Evolutionary conservation across 2,113 vertebrate species (phyloP), one percentile per base, ranked within the genome.

Genomic region (Columba janthina): DNA sequence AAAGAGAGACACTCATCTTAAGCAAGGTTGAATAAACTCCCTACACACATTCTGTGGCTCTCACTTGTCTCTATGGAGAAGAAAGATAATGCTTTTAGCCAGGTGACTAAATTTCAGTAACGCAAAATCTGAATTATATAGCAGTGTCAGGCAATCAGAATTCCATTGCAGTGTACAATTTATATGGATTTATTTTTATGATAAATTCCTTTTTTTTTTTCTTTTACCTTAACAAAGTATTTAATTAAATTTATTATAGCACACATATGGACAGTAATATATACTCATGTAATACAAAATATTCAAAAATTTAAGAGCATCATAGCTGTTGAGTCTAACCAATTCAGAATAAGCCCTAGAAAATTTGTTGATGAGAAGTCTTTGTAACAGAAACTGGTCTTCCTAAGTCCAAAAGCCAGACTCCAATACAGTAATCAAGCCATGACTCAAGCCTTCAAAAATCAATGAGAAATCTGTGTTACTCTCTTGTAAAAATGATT

Each of bases 31-130:
- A 65, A 83, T 48, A 57, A 72, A 64, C 12, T 73, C 32, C 21
- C 12, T 73, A 25, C 2, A 32, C 42, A 14, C 0, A 0, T 67
- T 85, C 34, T 81, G 9, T 53, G 26, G 9, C n/a, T 69, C 22
- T 76, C 48, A 17, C 46, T 79, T 29, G 10, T 36, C 46, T 85
- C 26, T 29, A 0, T 20, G 11, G 31, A 74, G 44, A 85, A 60
- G 50, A 82, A 74, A 69, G 34, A 66, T 11, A 60, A 32, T 15
- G 10, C 4, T 65, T 42, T 6, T 14, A 54, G 13, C 2, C 29
- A 50, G 6, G 2, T 61, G 32, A 54, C 28, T 38, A 69, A 71
- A 88, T 75, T 79, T 64, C 53, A 53, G 15, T 31, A 64, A 57
- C 5, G 10, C 10, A 83, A 90, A 92, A 15, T 5, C 32, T 67